phyloP scores from a whole-genome alignment of 2,797 vertebrate genomes.

The Danionella dracula region DNA sequence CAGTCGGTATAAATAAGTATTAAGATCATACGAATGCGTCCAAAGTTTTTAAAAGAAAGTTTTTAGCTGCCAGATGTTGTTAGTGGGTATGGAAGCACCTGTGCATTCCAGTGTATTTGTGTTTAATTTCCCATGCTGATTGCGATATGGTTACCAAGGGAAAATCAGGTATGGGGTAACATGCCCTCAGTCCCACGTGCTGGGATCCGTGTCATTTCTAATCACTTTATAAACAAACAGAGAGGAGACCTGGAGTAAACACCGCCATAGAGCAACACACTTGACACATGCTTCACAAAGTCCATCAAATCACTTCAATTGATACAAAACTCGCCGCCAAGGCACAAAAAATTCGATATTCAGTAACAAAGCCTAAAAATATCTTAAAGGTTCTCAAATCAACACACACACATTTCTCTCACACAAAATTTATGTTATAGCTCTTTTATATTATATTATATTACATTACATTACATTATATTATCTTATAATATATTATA shows the following conservation, averaged over 20 bases:
- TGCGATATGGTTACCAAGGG: conserved; percentile 57
- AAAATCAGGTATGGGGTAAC: conserved; percentile 62
- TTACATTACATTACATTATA: too few relatives aligned
- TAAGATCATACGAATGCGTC: neutral
- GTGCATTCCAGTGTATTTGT: conserved; percentile 23
- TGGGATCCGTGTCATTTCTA: conserved; percentile 11
- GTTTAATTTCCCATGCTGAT: conserved; percentile 50
- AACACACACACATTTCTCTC: too few relatives aligned
- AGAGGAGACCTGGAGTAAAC: conserved; percentile 15
- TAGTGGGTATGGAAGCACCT: conserved; percentile 36
- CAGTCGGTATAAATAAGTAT: too few relatives aligned
- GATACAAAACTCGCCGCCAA: too few relatives aligned
- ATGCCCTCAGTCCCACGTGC: conserved; percentile 57
- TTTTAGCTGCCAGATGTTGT: conserved; percentile 8
- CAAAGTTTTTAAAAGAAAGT: neutral
- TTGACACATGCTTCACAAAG: neutral
- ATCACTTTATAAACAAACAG: conserved; percentile 24
- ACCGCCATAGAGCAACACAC: neutral
- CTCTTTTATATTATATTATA: too few relatives aligned
- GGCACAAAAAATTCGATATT: too few relatives aligned
- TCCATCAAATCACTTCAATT: neutral
- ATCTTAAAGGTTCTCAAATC: too few relatives aligned
- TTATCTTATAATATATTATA: too few relatives aligned
- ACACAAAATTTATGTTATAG: too few relatives aligned
- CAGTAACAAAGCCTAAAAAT: too few relatives aligned